A percentile compares a stretch with the other conserved stretches of the same genome.
phyloP scores from a whole-genome alignment of 2,797 vertebrate species.

The Enteromius thamalakanensis region DNA sequence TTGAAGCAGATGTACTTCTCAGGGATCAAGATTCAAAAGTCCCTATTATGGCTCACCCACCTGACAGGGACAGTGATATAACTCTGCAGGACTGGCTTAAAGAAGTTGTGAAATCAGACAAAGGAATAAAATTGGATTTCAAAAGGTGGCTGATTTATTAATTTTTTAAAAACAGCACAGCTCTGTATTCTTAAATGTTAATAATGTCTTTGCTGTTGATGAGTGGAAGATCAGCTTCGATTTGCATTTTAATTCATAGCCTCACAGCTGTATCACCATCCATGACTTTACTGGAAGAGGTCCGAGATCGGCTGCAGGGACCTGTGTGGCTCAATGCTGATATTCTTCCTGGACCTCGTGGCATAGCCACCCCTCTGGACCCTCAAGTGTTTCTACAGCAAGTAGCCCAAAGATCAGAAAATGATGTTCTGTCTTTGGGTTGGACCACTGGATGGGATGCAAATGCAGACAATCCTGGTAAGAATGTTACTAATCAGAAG shows the following conservation, averaged over 20 bases:
- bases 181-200: not conserved
- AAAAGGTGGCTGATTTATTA: slow-evolving; percentile 82
- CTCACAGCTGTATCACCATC: slow-evolving; percentile 80
- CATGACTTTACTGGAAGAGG: slow-evolving; percentile 74
- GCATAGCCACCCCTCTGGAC: slow-evolving; percentile 72
- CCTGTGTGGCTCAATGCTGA: slow-evolving; percentile 93
- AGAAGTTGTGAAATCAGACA: slow-evolving; percentile 72
- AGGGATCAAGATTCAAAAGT: slow-evolving; percentile 74
- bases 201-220: not conserved
- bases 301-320: slow-evolving; percentile 61
- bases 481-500: not conserved
- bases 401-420: slow-evolving; percentile 70
- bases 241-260: slow-evolving; percentile 65
- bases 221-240: not conserved
- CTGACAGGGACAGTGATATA: slow-evolving; percentile 86
- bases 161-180: not conserved
- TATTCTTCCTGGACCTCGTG: slow-evolving; percentile 84
- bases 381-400: slow-evolving; percentile 70
- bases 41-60: slow-evolving; percentile 93
- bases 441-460: slow-evolving; percentile 88
- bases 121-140: slow-evolving; percentile 95
- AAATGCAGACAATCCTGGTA: slow-evolving; percentile 78
- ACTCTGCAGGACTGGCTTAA: slow-evolving; percentile 86
- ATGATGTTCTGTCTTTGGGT: slow-evolving; percentile 85
- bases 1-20: slow-evolving; percentile 90